Conservation (phyloP, 2,797 vertebrate species). For the Manis javanica region DNA sequence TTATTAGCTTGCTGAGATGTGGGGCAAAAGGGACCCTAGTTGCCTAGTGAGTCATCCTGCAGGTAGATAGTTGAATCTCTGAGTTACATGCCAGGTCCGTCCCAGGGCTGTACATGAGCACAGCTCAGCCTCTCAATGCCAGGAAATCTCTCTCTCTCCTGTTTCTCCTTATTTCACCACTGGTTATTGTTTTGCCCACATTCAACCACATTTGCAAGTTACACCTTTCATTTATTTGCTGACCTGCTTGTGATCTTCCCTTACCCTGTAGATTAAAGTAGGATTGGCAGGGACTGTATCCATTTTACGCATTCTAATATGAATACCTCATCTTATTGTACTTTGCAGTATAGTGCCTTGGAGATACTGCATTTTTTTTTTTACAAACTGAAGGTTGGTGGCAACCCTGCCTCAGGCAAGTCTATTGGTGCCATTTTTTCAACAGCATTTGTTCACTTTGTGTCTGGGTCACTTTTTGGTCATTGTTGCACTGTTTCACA, state of each 20-base stretch:
- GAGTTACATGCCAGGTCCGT: rapidly evolving
- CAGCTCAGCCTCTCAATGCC: neutral
- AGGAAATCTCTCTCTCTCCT: neutral
- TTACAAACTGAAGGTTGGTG: neutral
- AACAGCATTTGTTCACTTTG: neutral
- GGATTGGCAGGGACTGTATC: neutral
- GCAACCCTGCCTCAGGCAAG: neutral
- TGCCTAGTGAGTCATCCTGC: neutral
- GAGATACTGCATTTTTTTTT: neutral
- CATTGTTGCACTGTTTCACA: too few relatives aligned
- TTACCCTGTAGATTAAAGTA: neutral
- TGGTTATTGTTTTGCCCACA: neutral
- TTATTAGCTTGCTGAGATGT: neutral
- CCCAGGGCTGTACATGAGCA: neutral
- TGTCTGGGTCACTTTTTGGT: neutral
- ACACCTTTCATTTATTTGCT: neutral
- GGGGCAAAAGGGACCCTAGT: neutral
- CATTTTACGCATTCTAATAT: neutral
- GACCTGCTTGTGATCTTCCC: neutral
- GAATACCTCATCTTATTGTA: neutral
- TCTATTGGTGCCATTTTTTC: neutral
- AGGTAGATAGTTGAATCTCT: neutral
- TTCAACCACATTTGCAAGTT: neutral
- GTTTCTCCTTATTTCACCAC: neutral
- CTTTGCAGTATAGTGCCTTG: too few relatives aligned